These are phyloP conservation scores for Pocillopora grandis DNA, from an alignment of 92 coral and sea anemone genomes.

Conservation along the genomic window DNA sequence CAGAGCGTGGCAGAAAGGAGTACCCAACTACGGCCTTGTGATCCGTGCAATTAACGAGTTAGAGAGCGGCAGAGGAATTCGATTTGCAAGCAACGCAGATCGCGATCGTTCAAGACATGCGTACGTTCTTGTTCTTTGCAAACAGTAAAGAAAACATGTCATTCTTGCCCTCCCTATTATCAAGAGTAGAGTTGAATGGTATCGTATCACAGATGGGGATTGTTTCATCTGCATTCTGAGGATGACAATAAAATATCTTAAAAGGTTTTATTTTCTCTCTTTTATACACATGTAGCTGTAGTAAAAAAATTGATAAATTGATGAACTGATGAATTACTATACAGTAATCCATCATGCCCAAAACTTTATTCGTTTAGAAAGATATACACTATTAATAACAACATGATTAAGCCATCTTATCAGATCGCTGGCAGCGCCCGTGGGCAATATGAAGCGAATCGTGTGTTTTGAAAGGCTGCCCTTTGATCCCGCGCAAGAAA, in stretches of 20 bases:
- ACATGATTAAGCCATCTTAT: no score
- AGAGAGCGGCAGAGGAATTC: constrained; percentile 50
- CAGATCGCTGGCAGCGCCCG: no score
- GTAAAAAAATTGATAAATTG: no score
- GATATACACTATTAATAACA: no score
- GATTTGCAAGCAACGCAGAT: constrained; percentile 69
- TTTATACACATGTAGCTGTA: no score
- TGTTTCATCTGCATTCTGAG: neutral
- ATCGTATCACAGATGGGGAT: neutral
- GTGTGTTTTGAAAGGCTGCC: no score
- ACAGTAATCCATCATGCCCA: no score
- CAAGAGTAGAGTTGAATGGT: neutral
- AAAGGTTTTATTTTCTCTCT: no score
- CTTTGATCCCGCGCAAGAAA: no score
- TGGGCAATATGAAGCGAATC: no score
- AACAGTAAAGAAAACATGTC: neutral
- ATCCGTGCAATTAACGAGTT: constrained; percentile 64
- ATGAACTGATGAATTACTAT: no score
- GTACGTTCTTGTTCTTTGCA: constrained; percentile 53
- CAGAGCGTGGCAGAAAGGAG: constrained; percentile 47
- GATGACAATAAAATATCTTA: constrained; percentile 17
- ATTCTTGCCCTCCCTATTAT: neutral
- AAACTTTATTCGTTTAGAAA: no score
- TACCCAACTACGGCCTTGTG: constrained; percentile 63
- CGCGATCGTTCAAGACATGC: constrained; percentile 57